A percentile compares a stretch with the other conserved stretches of the same genome.
Evolutionary conservation across 1,140 invertebrate genomes (phyloP).

Genomic region (Papilio dardanus): DNA sequence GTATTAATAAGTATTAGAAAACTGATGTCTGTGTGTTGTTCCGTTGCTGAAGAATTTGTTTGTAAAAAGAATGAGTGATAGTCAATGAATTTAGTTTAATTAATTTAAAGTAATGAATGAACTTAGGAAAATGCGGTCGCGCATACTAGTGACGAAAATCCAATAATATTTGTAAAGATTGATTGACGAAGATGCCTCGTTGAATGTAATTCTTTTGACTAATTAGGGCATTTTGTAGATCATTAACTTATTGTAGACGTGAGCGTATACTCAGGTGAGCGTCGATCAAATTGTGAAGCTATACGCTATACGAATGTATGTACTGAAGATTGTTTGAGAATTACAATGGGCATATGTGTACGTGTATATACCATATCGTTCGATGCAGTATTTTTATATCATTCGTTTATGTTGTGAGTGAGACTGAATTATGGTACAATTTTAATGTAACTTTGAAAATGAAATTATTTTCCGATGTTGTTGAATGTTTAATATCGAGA

Average conservation of each 20-base stretch:
- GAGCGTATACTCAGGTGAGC: constrained; percentile 69
- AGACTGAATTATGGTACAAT: constrained; percentile 80
- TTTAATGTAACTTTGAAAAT: constrained; percentile 68
- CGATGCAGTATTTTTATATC: constrained; percentile 79
- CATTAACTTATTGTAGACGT: constrained; percentile 78
- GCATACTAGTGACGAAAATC: constrained; percentile 83
- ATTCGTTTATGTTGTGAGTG: constrained; percentile 77
- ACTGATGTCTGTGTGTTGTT: constrained; percentile 75
- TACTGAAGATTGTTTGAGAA: constrained; percentile 51
- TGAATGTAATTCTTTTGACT: constrained; percentile 77
- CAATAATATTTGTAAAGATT: constrained; percentile 79
- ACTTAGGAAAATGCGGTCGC: constrained; percentile 82
- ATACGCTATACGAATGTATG: constrained; percentile 57
- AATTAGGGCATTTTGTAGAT: constrained; percentile 79
- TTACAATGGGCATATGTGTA: constrained; percentile 48
- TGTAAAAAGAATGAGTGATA: constrained; percentile 77
- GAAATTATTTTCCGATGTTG: constrained; percentile 68
- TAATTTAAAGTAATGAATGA: constrained; percentile 81
- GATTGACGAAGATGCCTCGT: constrained; percentile 74
- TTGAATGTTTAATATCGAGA: constrained; percentile 46
- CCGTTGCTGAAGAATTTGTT: constrained; percentile 67
- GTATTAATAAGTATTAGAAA: constrained; percentile 82
- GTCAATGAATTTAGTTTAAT: constrained; percentile 81
- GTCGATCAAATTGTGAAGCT: constrained; percentile 76
- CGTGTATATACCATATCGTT: constrained; percentile 60